Evolutionary conservation across 2,797 vertebrate species (phyloP).

Genomic region (Sphaeramia orbicularis): DNA sequence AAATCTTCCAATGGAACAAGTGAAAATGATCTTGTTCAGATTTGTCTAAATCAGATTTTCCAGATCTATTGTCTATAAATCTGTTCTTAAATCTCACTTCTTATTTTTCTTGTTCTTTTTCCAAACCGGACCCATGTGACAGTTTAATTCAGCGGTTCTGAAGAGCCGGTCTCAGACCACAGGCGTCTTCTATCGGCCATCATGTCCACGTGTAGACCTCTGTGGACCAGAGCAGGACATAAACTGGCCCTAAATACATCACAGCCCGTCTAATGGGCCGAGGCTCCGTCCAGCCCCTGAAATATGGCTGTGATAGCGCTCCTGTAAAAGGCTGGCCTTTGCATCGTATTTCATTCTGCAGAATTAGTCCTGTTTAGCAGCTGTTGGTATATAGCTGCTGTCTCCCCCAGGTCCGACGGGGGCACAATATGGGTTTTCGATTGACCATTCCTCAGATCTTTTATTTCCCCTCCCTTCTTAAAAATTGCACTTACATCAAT

Average conservation of each 20-base stretch:
- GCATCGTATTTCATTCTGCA: constrained; percentile 79
- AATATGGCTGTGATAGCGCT: constrained; percentile 80
- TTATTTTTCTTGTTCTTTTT: too few relatives aligned
- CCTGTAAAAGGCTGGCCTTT: constrained; percentile 78
- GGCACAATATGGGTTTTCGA: constrained; percentile 61
- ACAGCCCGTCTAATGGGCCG: constrained; percentile 80
- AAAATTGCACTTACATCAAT: constrained; percentile 41
- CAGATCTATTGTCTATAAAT: too few relatives aligned
- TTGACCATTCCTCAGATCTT: constrained; percentile 48
- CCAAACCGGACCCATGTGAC: too few relatives aligned
- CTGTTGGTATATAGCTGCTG: constrained; percentile 72
- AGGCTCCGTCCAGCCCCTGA: constrained; percentile 75
- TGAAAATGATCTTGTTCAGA: too few relatives aligned
- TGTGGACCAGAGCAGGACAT: constrained; percentile 82
- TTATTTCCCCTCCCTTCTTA: constrained; percentile 9
- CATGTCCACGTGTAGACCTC: constrained; percentile 80
- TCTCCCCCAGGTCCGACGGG: constrained; percentile 47
- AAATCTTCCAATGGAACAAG: too few relatives aligned
- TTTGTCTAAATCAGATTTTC: too few relatives aligned
- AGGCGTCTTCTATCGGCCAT: constrained; percentile 81
- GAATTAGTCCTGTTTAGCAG: constrained; percentile 83
- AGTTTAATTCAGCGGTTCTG: too few relatives aligned
- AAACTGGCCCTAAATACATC: constrained; percentile 83
- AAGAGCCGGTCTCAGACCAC: constrained; percentile 75
- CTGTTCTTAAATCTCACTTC: too few relatives aligned